Conservation (phyloP, 2,113 vertebrate genomes). For the Callocephalon fimbriatum region DNA sequence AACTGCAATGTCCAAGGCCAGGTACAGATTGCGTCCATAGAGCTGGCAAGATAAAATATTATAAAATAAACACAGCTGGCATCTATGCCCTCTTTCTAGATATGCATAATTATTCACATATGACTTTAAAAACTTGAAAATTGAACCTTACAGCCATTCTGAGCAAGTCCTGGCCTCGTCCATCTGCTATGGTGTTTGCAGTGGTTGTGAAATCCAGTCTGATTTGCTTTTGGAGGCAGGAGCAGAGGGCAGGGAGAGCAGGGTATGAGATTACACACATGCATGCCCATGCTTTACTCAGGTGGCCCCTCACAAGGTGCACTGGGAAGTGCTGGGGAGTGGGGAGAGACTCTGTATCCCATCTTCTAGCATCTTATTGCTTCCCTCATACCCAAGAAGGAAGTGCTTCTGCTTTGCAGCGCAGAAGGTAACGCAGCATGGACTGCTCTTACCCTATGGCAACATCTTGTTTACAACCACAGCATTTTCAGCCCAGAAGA, state of each 20-base stretch:
- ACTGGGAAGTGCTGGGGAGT: neutral
- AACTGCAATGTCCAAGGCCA: neutral
- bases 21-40: neutral
- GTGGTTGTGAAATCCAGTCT: neutral
- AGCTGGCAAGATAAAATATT: neutral
- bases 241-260: neutral
- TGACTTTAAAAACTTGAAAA: neutral
- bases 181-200: accelerated
- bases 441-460: neutral
- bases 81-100: neutral
- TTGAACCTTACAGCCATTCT: neutral
- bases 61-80: neutral
- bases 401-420: neutral
- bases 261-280: accelerated
- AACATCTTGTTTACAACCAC: neutral
- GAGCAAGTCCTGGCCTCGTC: neutral
- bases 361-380: neutral
- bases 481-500: neutral
- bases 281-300: accelerated
- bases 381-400: neutral
- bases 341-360: neutral
- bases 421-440: accelerated
- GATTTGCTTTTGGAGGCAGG: neutral
- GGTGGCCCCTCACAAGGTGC: neutral
- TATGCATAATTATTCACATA: neutral